A percentile compares a stretch with the other conserved stretches of the same genome.
phyloP scores from a whole-genome alignment of 2,797 vertebrate genomes.

The Molothrus aeneus region DNA sequence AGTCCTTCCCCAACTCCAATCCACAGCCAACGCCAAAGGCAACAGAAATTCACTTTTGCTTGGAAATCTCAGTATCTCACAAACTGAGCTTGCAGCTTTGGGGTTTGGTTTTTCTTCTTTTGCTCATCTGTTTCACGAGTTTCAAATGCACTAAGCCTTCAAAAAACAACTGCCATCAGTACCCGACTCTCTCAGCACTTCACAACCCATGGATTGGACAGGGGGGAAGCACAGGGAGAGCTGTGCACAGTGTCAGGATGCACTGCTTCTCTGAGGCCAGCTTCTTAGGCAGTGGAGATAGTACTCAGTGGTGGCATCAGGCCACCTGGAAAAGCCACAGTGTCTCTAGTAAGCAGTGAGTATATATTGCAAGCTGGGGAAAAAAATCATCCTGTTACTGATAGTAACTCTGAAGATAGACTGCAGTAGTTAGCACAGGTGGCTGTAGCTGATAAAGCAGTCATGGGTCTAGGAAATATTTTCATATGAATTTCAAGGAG shows the following conservation, averaged over 20 bases:
- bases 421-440: neutral
- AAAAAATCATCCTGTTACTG: neutral
- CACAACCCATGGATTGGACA: neutral
- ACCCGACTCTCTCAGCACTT: neutral
- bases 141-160: neutral
- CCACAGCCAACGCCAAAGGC: neutral
- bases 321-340: neutral
- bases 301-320: neutral
- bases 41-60: neutral
- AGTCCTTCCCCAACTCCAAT: neutral
- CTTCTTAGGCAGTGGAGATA: neutral
- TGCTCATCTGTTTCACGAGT: neutral
- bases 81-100: neutral
- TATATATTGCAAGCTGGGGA: neutral
- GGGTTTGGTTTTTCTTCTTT: neutral
- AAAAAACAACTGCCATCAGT: neutral
- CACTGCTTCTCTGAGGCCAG: neutral
- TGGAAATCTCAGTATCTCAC: neutral
- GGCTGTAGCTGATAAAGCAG: neutral
- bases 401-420: neutral
- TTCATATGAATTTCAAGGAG: neutral
- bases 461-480: neutral
- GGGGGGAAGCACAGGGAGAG: neutral
- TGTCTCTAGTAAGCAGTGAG: neutral
- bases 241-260: rapidly evolving